Base-by-base conservation (phyloP, 64 coral and sea anemone genomes). In the Actinia tenebrosa region DNA sequence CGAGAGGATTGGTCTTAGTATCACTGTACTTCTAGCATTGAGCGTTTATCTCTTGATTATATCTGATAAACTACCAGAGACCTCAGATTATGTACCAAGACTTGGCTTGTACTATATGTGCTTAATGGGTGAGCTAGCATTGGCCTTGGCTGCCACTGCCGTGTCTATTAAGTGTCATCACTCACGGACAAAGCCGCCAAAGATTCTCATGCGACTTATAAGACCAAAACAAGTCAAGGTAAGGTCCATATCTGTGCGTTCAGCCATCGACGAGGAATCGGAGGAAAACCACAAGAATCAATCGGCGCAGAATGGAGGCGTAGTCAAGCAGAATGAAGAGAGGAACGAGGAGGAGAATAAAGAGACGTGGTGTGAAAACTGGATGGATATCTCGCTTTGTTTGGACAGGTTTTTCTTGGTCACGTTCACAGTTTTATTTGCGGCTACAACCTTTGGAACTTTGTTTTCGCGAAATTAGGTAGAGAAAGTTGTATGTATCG, bases 21-120 rank as follows among this genome's bases (percentile, higher is more conserved):
- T 89, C 18, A 93, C 91, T 2, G 85, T 93, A 44, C 72, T 93
- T 10, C 77, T 89, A 3, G 17, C 87, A 3, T 60, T 93, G 91
- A 89, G 87, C 25, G 91, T 93, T 1, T 89, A 93, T 56, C 47
- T 90, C 16, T 82, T 90, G 42, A 87, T 90, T 37, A 42, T 90
- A 52, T 86, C 88, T 13, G 66, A 90, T 25, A 61, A 69, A 44
- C 54, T 90, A 11, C 88, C 92, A 4, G 88, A 90, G 47, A 94
- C 88, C 0, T 90, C 88, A 5, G 84, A 87, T 45, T 56, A 80
- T 61, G 78, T 87, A 20, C 63, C 92, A 10, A 66, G 89, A 19
- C 79, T 94, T 1, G 92, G 88, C 1, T 16, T 90, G 17, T 94
- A 87, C 44, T 90, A 86, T 61, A 86, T 94, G 47, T 45, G 85